phyloP scores from a whole-genome alignment of 2,113 vertebrate genomes.

The Xenopus tropicalis region UCB_Xtro_10.0 CM004446.2:54216001-54216500 shows the following conservation, averaged over 20 bases:
- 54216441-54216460: not conserved
- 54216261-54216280: conserved; percentile 13
- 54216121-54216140: conserved; percentile 17
- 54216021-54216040: too few species aligned
- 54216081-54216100: too few species aligned
- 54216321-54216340: conserved; percentile 18
- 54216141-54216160: conserved; percentile 38
- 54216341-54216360: conserved; percentile 4
- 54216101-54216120: too few species aligned
- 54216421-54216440: conserved; percentile 6
- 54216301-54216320: conserved; percentile 25
- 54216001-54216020: too few species aligned
- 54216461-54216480: not conserved
- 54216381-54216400: conserved; percentile 25
- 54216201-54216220: conserved; percentile 34
- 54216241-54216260: conserved; percentile 36
- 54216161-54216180: conserved; percentile 28
- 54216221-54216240: conserved; percentile 30
- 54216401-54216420: not conserved
- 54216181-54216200: conserved; percentile 16
- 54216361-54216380: conserved; percentile 9
- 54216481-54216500: not conserved
- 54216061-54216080: too few species aligned
- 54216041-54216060: too few species aligned
- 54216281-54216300: conserved; percentile 38